Conservation (phyloP, 2,888 invertebrate species). For the Julus scanicus region DNA sequence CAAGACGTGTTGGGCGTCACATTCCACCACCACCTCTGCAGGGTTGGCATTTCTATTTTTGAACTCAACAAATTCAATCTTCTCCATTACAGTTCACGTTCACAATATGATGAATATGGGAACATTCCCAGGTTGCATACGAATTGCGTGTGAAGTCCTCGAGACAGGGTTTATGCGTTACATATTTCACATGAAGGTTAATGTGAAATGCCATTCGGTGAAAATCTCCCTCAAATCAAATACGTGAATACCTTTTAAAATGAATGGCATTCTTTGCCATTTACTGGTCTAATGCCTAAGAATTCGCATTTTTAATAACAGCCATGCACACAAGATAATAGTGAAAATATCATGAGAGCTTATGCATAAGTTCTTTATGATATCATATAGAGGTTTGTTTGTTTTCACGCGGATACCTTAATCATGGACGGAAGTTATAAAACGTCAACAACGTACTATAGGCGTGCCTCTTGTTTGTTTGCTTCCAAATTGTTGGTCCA, state of each 20-base stretch:
- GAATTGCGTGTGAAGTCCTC: neutral
- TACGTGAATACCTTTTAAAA: neutral
- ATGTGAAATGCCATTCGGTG: neutral
- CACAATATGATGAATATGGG: neutral
- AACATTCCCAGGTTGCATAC: neutral
- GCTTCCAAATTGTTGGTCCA: too few relatives aligned
- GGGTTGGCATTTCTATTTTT: neutral
- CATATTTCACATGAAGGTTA: conserved; percentile 18
- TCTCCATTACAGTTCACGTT: neutral
- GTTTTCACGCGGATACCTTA: too few relatives aligned
- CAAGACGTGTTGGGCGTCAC: neutral
- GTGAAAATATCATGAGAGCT: neutral
- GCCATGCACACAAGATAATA: too few relatives aligned
- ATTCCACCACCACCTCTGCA: neutral
- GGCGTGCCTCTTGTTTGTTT: too few relatives aligned
- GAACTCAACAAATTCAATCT: neutral
- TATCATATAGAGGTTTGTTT: neutral
- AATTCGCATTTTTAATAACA: neutral
- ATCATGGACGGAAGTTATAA: too few relatives aligned
- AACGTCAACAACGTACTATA: too few relatives aligned
- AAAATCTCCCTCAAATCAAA: neutral
- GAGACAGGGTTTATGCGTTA: conserved; percentile 9
- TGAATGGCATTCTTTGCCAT: neutral
- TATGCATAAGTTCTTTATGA: neutral
- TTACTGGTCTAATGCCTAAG: neutral